phyloP scores from a whole-genome alignment of 53 echinoderm and acorn worm species.

The Stichopus horrens region DNA sequence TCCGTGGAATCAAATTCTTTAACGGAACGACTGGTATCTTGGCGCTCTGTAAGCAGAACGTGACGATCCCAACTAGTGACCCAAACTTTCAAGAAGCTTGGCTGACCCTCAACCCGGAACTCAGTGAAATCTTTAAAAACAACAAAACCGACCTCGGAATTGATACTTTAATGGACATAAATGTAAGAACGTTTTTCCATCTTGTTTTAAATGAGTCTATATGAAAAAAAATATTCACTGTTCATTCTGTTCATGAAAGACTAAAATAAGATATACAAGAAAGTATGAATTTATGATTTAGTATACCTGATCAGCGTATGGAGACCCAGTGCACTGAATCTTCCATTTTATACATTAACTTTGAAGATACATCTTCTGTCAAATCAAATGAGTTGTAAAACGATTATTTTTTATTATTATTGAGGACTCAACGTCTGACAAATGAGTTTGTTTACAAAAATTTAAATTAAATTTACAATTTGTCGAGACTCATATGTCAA shows the following conservation, averaged over 20 bases:
- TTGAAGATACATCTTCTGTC: too few species aligned
- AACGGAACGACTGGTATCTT: slow-evolving; percentile 87
- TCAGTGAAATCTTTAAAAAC: slow-evolving; percentile 41
- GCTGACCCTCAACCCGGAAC: slow-evolving; percentile 72
- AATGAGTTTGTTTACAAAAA: too few species aligned
- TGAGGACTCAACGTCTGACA: too few species aligned
- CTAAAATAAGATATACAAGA: background rate
- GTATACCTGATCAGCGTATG: background rate
- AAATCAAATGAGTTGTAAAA: too few species aligned
- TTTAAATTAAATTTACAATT: too few species aligned
- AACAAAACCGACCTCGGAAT: slow-evolving; percentile 62
- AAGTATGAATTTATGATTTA: background rate
- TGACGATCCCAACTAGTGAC: slow-evolving; percentile 57
- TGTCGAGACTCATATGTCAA: too few species aligned
- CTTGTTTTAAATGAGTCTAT: background rate
- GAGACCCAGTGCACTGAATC: background rate
- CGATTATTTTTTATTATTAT: too few species aligned
- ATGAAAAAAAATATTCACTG: background rate
- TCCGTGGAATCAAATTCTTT: slow-evolving; percentile 55
- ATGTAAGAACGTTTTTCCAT: slow-evolving; percentile 23
- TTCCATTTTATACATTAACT: too few species aligned
- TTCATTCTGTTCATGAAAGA: background rate
- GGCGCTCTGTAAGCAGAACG: slow-evolving; percentile 80
- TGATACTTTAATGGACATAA: slow-evolving; percentile 65
- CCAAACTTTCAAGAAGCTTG: slow-evolving; percentile 75